Base-by-base conservation (phyloP, 2,113 vertebrate genomes). In the Aldabrachelys gigantea region DNA sequence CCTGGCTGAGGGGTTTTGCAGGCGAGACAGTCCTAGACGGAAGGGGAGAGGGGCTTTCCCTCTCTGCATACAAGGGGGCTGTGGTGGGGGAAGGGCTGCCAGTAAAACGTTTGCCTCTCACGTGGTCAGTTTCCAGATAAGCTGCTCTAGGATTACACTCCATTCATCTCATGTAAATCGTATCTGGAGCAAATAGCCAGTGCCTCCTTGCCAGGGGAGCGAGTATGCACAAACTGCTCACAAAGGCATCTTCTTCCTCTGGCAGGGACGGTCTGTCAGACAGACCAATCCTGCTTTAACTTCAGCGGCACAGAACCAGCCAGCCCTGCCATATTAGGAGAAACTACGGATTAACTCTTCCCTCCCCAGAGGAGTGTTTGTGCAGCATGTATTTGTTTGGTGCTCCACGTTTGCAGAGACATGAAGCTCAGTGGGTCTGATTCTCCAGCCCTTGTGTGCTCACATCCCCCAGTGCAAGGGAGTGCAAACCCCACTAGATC, bases 121-220 rank as follows among this genome's bases (percentile, higher is more conserved):
- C 92, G 91, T 44, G 85, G 94, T 54, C 94, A 91, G 87, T 80
- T 96, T 95, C 95, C 97, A 97, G 96, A 90, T 89, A 96, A 96
- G 96, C 0, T n/a, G 89, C 90, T 97, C 86, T 94, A 85, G 96
- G 96, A 94, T 97, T 95, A 96, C 1, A 65, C 93, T 35, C 96
- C 82, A 92, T 97, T 97, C 96, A 94, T 91, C 96, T 94, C 88
- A 95, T 93, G 95, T 93, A 44, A 88, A 95, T 94, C 89, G 96
- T 92, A 86, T 91, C 94, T 89, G 96, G 87, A 96, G 95, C 85
- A 47, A 84, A 82, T 96, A 87, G 82, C 96, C 82, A 89, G 90
- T 89, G 92, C 91, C 96, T 89, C 96, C 93, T 93, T 86, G 95
- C 97, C 1, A 0, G 83, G 92, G 81, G 87, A 85, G 96, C 93